These are phyloP conservation scores for Ophiodon elongatus DNA, from an alignment of 2,113 vertebrate genomes.

Conservation along the genomic window DNA sequence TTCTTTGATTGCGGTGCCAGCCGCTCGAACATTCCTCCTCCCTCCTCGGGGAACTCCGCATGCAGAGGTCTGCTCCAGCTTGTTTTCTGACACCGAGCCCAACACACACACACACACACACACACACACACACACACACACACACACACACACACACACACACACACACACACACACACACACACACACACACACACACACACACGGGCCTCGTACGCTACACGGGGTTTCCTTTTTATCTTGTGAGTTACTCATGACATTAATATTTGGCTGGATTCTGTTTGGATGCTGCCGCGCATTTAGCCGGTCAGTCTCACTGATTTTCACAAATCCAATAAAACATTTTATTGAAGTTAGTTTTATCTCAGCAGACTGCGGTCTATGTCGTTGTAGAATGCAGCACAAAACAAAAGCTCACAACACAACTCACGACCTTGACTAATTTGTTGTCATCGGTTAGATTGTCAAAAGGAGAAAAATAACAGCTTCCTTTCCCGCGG, in stretches of 20 bases:
- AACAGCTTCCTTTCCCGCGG: no score
- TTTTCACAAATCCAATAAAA: neutral
- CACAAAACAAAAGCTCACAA: neutral
- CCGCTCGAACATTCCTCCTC: neutral
- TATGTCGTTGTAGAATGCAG: neutral
- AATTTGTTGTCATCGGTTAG: no score
- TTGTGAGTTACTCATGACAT: neutral
- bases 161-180: no score
- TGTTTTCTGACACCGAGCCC: neutral
- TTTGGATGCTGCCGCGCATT: neutral
- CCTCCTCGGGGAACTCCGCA: neutral
- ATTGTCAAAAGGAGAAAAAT: no score
- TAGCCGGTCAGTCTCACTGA: neutral
- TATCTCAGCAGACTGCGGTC: no score
- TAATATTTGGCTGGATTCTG: neutral
- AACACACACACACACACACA: neutral
- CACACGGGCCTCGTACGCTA: no score
- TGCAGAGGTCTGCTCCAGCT: conserved; percentile 15
- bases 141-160: no score
- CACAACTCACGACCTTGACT: neutral
- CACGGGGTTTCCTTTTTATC: neutral
- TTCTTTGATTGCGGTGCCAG: neutral
- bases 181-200: no score
- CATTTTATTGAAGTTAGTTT: neutral
- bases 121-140: no score